These are phyloP conservation scores for Tychaedon coryphoeus DNA, from an alignment of 2,113 vertebrate species.

Conservation along the genomic window DNA sequence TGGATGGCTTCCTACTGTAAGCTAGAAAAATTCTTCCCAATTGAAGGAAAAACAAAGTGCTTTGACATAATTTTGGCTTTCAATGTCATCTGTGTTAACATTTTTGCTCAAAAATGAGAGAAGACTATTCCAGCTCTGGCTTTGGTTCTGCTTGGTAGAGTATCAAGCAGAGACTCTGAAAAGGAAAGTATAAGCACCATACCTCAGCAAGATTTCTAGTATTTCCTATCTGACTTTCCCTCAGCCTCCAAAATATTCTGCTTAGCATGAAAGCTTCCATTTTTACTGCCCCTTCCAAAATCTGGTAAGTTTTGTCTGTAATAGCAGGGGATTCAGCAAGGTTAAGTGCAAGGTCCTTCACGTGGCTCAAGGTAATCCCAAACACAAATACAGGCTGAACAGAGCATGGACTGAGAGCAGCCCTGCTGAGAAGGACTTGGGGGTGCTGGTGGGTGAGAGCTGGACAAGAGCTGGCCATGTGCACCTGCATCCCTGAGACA, in stretches of 20 bases:
- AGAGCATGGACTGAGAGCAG: background rate
- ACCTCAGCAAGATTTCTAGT: background rate
- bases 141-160: background rate
- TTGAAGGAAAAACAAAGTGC: background rate
- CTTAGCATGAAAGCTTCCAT: background rate
- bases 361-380: background rate
- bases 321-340: background rate
- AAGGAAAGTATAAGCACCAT: background rate
- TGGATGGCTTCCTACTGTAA: background rate
- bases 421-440: background rate
- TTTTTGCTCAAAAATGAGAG: background rate
- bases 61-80: background rate
- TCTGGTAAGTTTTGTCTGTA: background rate
- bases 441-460: background rate
- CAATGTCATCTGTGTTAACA: background rate
- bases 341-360: background rate
- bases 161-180: background rate
- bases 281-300: background rate
- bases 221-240: background rate
- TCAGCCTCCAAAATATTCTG: background rate
- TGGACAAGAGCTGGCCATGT: fast-evolving
- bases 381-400: background rate
- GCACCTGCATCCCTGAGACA: background rate
- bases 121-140: background rate
- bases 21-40: background rate